These are phyloP conservation scores for Conus betulinus DNA, from an alignment of 1,140 invertebrate species.

Conservation along the genomic window DNA sequence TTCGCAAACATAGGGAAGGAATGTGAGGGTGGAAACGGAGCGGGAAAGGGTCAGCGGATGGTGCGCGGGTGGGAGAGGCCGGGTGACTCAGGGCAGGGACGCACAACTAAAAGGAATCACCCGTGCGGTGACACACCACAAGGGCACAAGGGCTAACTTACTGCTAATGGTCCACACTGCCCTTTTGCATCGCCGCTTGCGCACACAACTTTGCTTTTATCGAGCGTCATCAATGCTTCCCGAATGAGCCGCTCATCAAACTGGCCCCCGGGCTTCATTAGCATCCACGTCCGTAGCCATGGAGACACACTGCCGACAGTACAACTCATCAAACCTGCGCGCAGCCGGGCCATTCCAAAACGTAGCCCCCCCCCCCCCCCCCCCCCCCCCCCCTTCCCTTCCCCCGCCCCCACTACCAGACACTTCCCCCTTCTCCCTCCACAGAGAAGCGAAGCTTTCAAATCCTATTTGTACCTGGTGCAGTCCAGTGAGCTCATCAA, in stretches of 20 bases:
- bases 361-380: too few species aligned
- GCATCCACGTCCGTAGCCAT: background rate
- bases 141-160: background rate
- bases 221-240: background rate
- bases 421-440: too few species aligned
- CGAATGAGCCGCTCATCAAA: background rate
- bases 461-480: too few species aligned
- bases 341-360: too few species aligned
- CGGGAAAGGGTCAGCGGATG: background rate
- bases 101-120: background rate
- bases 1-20: too few species aligned
- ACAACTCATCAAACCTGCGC: too few species aligned
- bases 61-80: background rate
- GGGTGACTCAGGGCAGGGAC: too few species aligned
- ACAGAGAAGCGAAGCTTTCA: too few species aligned
- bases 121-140: background rate
- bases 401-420: too few species aligned
- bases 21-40: too few species aligned
- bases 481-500: too few species aligned
- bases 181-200: background rate
- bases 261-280: background rate
- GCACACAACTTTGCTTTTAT: conserved; percentile 3
- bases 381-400: too few species aligned
- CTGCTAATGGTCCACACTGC: background rate
- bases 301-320: background rate